phyloP scores from a whole-genome alignment of 2,888 invertebrate species.

The Caprella mutica region DNA sequence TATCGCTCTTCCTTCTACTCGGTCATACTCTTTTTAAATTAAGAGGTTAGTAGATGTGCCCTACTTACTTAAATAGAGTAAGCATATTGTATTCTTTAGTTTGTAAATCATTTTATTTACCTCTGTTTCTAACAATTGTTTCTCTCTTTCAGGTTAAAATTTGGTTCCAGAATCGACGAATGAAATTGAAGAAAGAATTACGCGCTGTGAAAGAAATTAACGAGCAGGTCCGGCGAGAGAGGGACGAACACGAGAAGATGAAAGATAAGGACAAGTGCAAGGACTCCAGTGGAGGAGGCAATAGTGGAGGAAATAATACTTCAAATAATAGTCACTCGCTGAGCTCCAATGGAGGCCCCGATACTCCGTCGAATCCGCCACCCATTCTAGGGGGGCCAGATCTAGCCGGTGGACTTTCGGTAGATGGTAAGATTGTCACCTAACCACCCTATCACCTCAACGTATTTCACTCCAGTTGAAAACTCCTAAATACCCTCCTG shows the following conservation, averaged over 20 bases:
- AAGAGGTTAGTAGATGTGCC: no score
- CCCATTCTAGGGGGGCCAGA: conserved; percentile 2
- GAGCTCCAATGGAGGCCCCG: conserved; percentile 3
- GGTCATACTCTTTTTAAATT: no score
- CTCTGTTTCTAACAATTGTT: not conserved
- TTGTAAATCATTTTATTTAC: not conserved
- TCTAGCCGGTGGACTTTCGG: conserved; percentile 2
- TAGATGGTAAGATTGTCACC: conserved; percentile 17
- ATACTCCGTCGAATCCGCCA: conserved; percentile 6
- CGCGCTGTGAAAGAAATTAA: conserved; percentile 89
- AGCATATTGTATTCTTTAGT: not conserved
- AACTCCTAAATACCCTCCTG: no score
- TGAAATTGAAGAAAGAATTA: conserved; percentile 93
- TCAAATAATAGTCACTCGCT: conserved; percentile 1
- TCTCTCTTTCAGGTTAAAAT: conserved; percentile 33
- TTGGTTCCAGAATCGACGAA: conserved; percentile 63
- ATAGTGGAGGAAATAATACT: not conserved
- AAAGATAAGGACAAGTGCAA: conserved; percentile 33
- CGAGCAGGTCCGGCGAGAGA: conserved; percentile 78
- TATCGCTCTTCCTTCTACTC: no score
- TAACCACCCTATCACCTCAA: conserved; percentile 8
- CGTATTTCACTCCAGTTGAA: no score
- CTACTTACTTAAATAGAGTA: no score
- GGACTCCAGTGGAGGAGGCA: conserved; percentile 13
- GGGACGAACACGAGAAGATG: conserved; percentile 82